Base-by-base conservation (phyloP, 2,797 vertebrate species). In the Lagodon rhomboides region DNA sequence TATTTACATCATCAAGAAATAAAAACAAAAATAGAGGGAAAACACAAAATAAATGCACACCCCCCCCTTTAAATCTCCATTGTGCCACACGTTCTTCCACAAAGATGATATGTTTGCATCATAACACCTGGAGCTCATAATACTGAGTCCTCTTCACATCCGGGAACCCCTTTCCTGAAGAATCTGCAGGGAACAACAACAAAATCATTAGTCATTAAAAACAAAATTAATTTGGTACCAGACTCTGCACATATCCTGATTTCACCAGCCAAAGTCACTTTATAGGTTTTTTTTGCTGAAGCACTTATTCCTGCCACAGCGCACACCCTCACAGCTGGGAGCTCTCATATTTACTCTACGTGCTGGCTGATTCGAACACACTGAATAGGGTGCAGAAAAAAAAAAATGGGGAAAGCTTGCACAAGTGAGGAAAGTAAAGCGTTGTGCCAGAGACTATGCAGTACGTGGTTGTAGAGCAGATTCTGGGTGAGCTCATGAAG, bases 151-250 rank as follows among this genome's bases (percentile, higher is more conserved):
- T 90, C 92, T 94, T 99, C 96, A 99, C 97, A 98, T 99, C 91
- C 98, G 95, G 60, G 98, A 99, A 71, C 98, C 98, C 66, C 98
- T 95, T 87, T 99, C 98, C 95, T 99, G 98, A 92, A 99, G 96
- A 93, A 99, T 98, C 98, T 99, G 96, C 74, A 94, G 92, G 93
- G 65, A 38, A 93, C 65, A 58, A 76, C 27, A 73, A 62, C 12
- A 75, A 59, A 71, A 77, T 73, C 22, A 60, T 16, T 20, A 20
- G 22, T 12, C 16, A 10, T 44, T 16, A 23, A 16, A 15, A 27
- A n/a, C 17, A 60, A 66, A 62, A 51, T 13, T 25, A n/a, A 51
- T 41, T 8, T 2, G 49, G 20, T 25, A 68, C 17, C 23, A 0
- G 3, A 49, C 12, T 62, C 11, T 38, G 13, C 12, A 43, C 27